phyloP scores from a whole-genome alignment of 2,888 invertebrate species.

The Campoplex nolae region DNA sequence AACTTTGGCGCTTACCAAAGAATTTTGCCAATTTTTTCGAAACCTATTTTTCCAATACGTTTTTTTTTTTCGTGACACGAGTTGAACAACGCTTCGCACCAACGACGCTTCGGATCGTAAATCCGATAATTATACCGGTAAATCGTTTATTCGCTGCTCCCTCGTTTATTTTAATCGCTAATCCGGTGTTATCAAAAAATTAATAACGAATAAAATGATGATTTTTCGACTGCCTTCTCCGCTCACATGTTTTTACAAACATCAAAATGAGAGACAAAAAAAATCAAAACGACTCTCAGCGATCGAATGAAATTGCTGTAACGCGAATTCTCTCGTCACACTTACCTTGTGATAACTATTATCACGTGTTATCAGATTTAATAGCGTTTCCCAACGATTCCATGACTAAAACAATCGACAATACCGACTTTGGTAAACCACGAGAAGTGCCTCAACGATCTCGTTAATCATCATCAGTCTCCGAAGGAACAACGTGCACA shows the following conservation, averaged over 20 bases:
- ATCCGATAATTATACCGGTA: background rate
- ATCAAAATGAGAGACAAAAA: background rate
- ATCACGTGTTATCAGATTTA: background rate
- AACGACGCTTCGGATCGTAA: background rate
- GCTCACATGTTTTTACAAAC: background rate
- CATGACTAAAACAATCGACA: too few relatives aligned
- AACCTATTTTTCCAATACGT: background rate
- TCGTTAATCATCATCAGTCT: background rate
- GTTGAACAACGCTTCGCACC: background rate
- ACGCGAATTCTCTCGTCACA: background rate
- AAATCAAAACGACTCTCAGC: background rate
- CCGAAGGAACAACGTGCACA: background rate
- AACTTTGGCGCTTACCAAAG: background rate
- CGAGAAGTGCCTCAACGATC: background rate
- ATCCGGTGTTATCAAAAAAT: background rate
- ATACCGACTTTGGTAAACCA: too few relatives aligned
- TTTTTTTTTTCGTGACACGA: background rate
- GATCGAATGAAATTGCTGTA: background rate
- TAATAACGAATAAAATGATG: background rate
- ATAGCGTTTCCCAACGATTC: background rate
- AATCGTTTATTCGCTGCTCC: background rate
- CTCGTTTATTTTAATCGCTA: background rate
- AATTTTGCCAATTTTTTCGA: background rate
- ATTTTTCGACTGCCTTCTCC: background rate
- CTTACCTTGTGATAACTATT: background rate